A percentile compares a stretch with the other conserved stretches of the same genome.
phyloP scores from a whole-genome alignment of 2,797 vertebrate genomes.

The Florisuga fusca region DNA sequence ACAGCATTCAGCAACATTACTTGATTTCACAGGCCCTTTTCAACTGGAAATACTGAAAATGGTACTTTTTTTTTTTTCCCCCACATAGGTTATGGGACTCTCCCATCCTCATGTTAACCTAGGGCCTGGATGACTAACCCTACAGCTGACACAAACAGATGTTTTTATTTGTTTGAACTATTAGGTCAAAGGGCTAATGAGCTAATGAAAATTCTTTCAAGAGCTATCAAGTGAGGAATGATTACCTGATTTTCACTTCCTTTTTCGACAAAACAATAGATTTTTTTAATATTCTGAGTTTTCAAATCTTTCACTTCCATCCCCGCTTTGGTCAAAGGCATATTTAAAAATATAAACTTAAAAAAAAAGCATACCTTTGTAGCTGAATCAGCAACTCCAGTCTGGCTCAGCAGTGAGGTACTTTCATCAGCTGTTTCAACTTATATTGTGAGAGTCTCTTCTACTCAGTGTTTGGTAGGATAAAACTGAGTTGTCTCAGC shows the following conservation, averaged over 20 bases:
- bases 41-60: neutral
- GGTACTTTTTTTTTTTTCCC: neutral
- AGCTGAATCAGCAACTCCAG: neutral
- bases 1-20: neutral
- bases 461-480: neutral
- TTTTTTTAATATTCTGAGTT: neutral
- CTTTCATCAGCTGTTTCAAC: neutral
- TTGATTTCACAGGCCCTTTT: neutral
- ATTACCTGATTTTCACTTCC: constrained; percentile 56
- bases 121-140: neutral
- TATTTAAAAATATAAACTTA: neutral
- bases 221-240: constrained; percentile 40
- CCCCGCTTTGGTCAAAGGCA: neutral
- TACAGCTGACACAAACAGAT: constrained; percentile 38
- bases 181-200: constrained; percentile 72
- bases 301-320: neutral
- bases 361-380: neutral
- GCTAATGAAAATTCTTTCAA: constrained; percentile 70
- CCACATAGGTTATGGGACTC: neutral
- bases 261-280: constrained; percentile 26
- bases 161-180: constrained; percentile 67
- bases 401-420: neutral
- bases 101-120: constrained; percentile 21
- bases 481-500: neutral
- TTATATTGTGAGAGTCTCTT: neutral